phyloP scores from a whole-genome alignment of 1,140 invertebrate species.

The Coptotermes formosanus region DNA sequence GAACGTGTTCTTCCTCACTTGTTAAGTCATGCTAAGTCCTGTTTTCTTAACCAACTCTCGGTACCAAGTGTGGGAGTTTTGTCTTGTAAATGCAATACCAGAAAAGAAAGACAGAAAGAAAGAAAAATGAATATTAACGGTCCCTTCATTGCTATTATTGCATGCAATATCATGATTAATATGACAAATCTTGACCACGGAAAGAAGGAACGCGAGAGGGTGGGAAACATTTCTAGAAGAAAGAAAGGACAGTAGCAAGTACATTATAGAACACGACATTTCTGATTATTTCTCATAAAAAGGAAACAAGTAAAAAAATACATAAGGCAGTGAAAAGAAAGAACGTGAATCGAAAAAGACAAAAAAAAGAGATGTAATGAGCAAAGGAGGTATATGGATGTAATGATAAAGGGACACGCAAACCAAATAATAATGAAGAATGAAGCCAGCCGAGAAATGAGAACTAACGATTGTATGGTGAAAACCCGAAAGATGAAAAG shows the following conservation, averaged over 20 bases:
- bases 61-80: not conserved
- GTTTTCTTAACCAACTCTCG: not conserved
- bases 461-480: not conserved
- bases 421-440: not conserved
- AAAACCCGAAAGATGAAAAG: not conserved
- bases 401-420: conserved; percentile 20
- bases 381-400: not conserved
- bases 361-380: conserved; percentile 21
- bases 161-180: conserved; percentile 28
- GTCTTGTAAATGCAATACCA: not conserved
- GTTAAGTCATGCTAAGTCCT: too few relatives aligned
- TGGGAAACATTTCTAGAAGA: not conserved
- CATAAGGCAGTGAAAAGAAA: not conserved
- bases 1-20: too few relatives aligned
- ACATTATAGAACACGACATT: conserved; percentile 1
- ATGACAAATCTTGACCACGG: conserved; percentile 17
- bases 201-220: not conserved
- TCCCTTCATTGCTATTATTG: not conserved
- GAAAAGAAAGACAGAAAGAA: not conserved
- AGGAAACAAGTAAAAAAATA: conserved; percentile 8
- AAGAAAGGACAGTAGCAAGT: not conserved
- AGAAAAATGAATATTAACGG: not conserved
- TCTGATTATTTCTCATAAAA: conserved; percentile 22
- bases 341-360: not conserved
- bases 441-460: not conserved